Evolutionary conservation across 2,888 invertebrate genomes (phyloP).

Genomic region (Poecilobothrus nobilitatus): DNA sequence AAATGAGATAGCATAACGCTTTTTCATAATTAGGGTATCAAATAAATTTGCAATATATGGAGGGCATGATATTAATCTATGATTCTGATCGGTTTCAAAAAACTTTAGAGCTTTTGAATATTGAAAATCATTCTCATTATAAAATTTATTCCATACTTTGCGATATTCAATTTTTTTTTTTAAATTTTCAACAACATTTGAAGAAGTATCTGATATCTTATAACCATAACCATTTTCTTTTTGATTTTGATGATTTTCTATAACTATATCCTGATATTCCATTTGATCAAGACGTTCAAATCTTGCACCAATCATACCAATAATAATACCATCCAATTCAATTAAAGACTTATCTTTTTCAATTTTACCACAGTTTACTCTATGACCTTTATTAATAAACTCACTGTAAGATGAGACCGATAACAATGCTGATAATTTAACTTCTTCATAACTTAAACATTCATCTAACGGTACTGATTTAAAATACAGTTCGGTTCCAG

Average conservation of each 20-base stretch:
- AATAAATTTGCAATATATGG: constrained; percentile 29
- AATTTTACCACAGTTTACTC: constrained; percentile 43
- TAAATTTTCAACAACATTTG: not conserved
- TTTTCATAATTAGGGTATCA: constrained; percentile 38
- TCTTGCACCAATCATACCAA: constrained; percentile 37
- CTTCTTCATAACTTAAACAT: constrained; percentile 7
- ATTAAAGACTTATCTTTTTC: constrained; percentile 32
- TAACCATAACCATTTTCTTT: constrained; percentile 40
- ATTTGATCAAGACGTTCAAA: constrained; percentile 38
- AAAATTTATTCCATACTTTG: constrained; percentile 32
- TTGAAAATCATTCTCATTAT: constrained; percentile 18
- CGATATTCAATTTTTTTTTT: constrained; percentile 21
- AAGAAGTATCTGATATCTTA: constrained; percentile 8
- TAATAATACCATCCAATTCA: constrained; percentile 42
- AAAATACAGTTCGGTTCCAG: not conserved
- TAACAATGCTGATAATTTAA: constrained; percentile 41
- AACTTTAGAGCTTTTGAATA: not conserved
- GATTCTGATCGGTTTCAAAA: not conserved
- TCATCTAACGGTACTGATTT: not conserved
- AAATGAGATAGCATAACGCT: constrained; percentile 49
- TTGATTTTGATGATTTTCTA: constrained; percentile 41
- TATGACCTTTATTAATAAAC: constrained; percentile 47
- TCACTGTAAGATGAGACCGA: constrained; percentile 46
- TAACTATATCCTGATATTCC: constrained; percentile 44
- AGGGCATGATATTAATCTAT: not conserved